Base-by-base conservation (phyloP, 1,140 invertebrate species). In the Penaeus indicus region DNA sequence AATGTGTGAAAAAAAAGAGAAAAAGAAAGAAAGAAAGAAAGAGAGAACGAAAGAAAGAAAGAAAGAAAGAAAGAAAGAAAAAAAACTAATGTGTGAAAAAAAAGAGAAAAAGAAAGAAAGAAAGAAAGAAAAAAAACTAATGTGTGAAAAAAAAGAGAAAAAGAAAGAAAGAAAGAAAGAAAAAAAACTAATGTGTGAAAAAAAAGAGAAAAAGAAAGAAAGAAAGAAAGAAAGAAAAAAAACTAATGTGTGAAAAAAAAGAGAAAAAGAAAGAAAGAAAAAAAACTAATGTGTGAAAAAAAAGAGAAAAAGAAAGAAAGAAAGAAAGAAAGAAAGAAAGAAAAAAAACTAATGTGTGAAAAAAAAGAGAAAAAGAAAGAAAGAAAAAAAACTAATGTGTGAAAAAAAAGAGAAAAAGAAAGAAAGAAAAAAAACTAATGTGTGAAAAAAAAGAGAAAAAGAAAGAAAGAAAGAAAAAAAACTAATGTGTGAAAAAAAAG, bases 341-440 rank as follows among this genome's bases (percentile, higher is more conserved):
- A 75, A 3, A 32, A 25, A 25, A 72, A 4, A 13, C 18, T 72
- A 10, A 10, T 32, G 38, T 18, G 25, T 75, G 25, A n/a, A 7
- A 79, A 42, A 42, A 79, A 79, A 47, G 8, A 22, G 69, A 67
- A 67, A 38, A 84, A 84, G 21, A 38, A 84, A 19, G 32, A 32
- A 32, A 32, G 32, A 32, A 32, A 32, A 32, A 32, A 2, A 32
- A n/a, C n/a, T n/a, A n/a, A n/a, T n/a, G n/a, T n/a, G n/a, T n/a
- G 2, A 32, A 2, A 32, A 32, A 32, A 2, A 32, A 32, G 2
- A 1, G 32, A 2, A 32, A 32, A 32, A 32, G 2, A 32, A 32
- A 32, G 32, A 32, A 32, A 32, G 32, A 32, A 32, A 32, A 2
- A 32, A 32, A 2, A 2, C n/a, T n/a, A n/a, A n/a, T n/a, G n/a